These are phyloP conservation scores for Microcaecilia unicolor DNA, from an alignment of 2,797 vertebrate genomes.

Conservation along the genomic window DNA sequence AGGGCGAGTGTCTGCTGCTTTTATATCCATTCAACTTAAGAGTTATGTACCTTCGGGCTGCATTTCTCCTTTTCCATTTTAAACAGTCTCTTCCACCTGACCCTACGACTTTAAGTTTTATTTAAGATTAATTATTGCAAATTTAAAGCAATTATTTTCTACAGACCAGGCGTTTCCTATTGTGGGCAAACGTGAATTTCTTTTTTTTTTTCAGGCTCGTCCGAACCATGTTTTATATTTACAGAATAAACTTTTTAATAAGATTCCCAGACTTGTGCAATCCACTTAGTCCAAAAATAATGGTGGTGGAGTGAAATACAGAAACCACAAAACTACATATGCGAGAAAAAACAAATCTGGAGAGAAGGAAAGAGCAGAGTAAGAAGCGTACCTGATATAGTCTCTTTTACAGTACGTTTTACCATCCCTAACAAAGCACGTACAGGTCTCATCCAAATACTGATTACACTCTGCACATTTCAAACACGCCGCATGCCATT, in stretches of 20 bases:
- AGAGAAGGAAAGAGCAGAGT: slow-evolving; percentile 4
- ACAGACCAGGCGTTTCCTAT: too few species aligned
- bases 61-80: too few species aligned
- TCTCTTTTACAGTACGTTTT: slow-evolving; percentile 95
- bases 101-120: not conserved
- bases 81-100: too few species aligned
- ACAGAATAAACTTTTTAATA: not conserved
- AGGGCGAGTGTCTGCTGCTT: too few species aligned
- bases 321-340: too few species aligned
- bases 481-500: slow-evolving; percentile 92
- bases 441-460: slow-evolving; percentile 93
- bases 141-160: too few species aligned
- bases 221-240: too few species aligned
- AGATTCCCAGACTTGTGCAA: not conserved
- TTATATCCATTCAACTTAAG: too few species aligned
- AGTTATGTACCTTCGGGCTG: too few species aligned
- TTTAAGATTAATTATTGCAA: not conserved
- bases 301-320: too few species aligned
- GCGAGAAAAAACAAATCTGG: not conserved
- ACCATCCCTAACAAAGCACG: slow-evolving; percentile 91
- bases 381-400: slow-evolving; percentile 80
- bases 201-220: too few species aligned
- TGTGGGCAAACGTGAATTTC: too few species aligned
- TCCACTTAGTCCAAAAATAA: not conserved
- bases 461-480: slow-evolving; percentile 93